Evolutionary conservation across 2,888 invertebrate species (phyloP), one percentile per base, ranked within the genome.

Genomic region (Watsonalla cultraria): DNA sequence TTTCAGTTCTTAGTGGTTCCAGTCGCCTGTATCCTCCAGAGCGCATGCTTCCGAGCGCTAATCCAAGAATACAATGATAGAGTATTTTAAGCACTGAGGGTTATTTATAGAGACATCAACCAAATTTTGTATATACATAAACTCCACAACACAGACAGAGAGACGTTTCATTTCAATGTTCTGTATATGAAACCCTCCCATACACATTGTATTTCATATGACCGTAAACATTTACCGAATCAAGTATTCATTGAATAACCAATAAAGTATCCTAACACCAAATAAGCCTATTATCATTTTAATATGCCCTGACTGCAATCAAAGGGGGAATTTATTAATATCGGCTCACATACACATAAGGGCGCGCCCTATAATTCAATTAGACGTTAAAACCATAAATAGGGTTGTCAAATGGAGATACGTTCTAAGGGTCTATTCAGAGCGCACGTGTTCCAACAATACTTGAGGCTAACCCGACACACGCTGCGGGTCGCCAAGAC

Each of bases 391-490:
- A 77, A 49, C 73, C 80, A 83, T 79, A 85, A 86, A 86, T 84
- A 79, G 82, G 76, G 77, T 78, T 84, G 86, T 83, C 83, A 82
- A 75, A 76, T 74, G 6, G 68, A 76, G 74, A 76, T 72, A 69
- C 68, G 70, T 74, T 71, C 72, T 79, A 77, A 80, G 81, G 84
- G 84, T 66, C 82, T 69, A 86, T 87, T 89, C 74, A 86, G 55
- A 59, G 68, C 80, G 84, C 90, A 90, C 89, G 90, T 90, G 90
- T 79, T 76, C 74, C 64, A 59, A 89, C 86, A 89, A 89, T 80
- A 58, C 65, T 66, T 65, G 70, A 66, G 77, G 71, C 77, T 74
- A 82, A 80, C 80, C 78, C 75, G 73, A 72, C 75, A 68, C 56
- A 68, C 81, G 78, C 86, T 82, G 88, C 86, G 87, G 85, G 89